Conservation (phyloP, 2,113 vertebrate genomes). For the Pluvialis apricaria region DNA sequence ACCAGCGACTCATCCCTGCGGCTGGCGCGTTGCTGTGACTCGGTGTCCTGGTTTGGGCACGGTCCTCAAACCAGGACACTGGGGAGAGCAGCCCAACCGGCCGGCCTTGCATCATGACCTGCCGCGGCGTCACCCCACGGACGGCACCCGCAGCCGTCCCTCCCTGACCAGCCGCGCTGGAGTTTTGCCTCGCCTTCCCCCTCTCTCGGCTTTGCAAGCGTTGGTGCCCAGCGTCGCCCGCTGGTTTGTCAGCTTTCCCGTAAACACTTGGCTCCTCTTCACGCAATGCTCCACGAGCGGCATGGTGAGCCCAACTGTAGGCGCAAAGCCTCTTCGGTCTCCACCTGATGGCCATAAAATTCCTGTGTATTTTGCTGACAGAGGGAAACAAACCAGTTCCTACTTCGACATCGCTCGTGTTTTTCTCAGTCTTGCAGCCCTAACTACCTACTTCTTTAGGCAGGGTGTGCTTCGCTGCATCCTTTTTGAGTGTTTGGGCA, state of each 20-base stretch:
- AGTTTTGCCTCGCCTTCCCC: neutral
- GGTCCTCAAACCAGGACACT: neutral
- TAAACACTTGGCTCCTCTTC: neutral
- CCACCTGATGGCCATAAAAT: neutral
- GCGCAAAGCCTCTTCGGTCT: neutral
- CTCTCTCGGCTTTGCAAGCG: neutral
- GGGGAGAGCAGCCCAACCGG: rapidly evolving
- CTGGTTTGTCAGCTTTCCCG: neutral
- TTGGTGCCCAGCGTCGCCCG: neutral
- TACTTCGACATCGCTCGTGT: neutral
- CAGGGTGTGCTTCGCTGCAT: too few species aligned
- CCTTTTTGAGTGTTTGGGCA: neutral
- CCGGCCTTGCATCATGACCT: neutral
- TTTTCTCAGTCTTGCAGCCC: neutral
- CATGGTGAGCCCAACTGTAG: neutral
- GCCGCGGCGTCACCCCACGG: rapidly evolving
- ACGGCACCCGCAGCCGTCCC: rapidly evolving
- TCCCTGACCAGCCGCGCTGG: neutral
- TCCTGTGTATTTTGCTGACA: neutral
- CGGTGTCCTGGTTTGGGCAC: neutral
- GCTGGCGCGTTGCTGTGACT: neutral
- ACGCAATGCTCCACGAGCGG: rapidly evolving
- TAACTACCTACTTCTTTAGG: neutral
- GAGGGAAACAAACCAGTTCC: neutral
- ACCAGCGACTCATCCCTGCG: rapidly evolving